Evolutionary conservation across 2,113 vertebrate species (phyloP), one percentile per base, ranked within the genome.

Genomic region (Syngnathoides biaculeatus): DNA sequence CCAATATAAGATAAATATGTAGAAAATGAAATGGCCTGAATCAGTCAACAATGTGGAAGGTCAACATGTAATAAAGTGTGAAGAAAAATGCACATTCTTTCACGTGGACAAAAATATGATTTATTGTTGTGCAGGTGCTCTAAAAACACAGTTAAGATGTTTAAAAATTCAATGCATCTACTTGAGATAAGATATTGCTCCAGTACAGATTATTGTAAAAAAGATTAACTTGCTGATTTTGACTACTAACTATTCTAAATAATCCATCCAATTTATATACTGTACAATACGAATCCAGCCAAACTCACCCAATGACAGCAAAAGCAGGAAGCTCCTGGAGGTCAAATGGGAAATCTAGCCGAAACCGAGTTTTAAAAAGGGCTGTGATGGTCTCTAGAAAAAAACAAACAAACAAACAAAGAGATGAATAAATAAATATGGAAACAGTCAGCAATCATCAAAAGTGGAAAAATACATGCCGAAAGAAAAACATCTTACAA

Each of bases 301-400:
- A 40, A 62, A 76, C 94, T 91, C 77, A 99, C 97, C 96, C 96
- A 0, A 98, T 98, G 67, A 98, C 95, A 0, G 96, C 97, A 0
- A 98, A 99, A 67, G 97, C 97, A 0, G 97, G 97, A 59, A 99
- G 93, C 82, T 98, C 97, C 86, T 98, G 97, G 65, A 99, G 94
- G 91, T 99, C 96, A 5, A 98, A 99, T 66, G 97, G 97, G 67
- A 98, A 99, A 85, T 98, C 97, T 0, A 98, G 90, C 2, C 96
- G 94, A 90, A 98, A 98, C 0, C 95, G 93, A 1, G 97, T 98
- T 91, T 98, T 99, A 89, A 98, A 98, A 65, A 99, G 93, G 0
- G 97, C 97, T 0, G 97, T 99, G 79, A 99, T 98, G 42, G 96
- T 98, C 86, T 99, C 97, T 99, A 89, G 39, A 20, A 65, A 50